Base-by-base conservation (phyloP, 1,140 invertebrate genomes). In the Pygmarrhopalites habei region DNA sequence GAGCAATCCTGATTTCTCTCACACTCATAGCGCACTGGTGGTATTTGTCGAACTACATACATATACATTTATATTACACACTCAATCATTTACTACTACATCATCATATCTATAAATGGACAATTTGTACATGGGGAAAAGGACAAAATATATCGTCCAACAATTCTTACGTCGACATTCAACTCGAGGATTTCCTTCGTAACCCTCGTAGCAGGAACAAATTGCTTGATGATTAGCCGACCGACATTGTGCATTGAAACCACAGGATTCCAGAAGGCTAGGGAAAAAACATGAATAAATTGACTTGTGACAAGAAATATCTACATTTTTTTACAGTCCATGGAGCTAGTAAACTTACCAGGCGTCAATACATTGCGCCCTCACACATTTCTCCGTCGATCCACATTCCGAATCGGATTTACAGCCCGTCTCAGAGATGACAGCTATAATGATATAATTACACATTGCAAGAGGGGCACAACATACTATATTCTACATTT, bases 111-210 rank as follows among this genome's bases (percentile, higher is more conserved):
- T 5, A 15, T 57, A 19, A 10, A 17, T 39, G 15, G 29, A 41
- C 4, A 39, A 19, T 2, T 7, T 15, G 12, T 12, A 57, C 2
- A n/a, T 17, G 17, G 35, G 25, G 51, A 43, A 60, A 26, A 25
- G 26, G n/a, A 35, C 15, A 35, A 35, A 35, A 35, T 15, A 35
- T 7, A 7, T 7, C 15, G 5, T 7, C 5, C 15, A 35, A 25
- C 32, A 47, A 47, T 26, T 29, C 65, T 60, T 68, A 68, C 66
- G 25, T 57, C 29, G 83, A 73, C 91, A 95, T 73, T 91, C 87
- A 30, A 88, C 77, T 73, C 88, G 83, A 25, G 90, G 83, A 76
- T 92, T 90, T 70, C 91, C 91, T 41, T 79, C 81, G 73, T 89
- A 93, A 17, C 86, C 86, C 10, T 81, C 74, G 15, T 88, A 81